A percentile compares a stretch with the other conserved stretches of the same genome.
Conservation (phyloP, 2,113 vertebrate genomes). For the Cavia aperea region DNA sequence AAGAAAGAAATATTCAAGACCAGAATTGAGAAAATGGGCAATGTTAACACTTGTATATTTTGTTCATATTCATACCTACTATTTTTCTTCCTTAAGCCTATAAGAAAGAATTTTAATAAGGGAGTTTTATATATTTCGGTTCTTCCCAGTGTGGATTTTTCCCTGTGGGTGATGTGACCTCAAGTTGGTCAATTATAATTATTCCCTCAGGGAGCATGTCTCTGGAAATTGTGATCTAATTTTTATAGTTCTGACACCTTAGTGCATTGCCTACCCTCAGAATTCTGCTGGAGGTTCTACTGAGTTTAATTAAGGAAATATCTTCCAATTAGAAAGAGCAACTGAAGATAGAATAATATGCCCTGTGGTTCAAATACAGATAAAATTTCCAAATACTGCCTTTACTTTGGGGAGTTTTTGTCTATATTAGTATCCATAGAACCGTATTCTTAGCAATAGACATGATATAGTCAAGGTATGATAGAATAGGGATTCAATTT, state of each 20-base stretch:
- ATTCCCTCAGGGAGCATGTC: neutral
- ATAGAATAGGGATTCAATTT: neutral
- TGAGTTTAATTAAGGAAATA: constrained; percentile 54
- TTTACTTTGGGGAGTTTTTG: neutral
- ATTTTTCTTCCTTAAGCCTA: neutral
- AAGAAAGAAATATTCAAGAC: no score
- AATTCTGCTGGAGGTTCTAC: neutral
- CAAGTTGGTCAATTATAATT: neutral
- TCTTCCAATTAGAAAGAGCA: neutral
- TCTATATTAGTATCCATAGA: neutral
- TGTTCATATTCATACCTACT: neutral
- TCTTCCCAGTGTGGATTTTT: neutral
- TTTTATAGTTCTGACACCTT: neutral
- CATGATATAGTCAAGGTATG: neutral
- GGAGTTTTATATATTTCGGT: neutral
- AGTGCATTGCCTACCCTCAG: neutral
- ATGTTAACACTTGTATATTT: neutral
- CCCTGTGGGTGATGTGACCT: neutral
- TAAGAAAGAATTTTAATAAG: neutral
- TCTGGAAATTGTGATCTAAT: neutral
- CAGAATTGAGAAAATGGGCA: no score
- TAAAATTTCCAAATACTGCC: neutral
- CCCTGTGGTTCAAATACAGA: neutral
- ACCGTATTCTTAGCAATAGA: neutral
- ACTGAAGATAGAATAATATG: neutral